Conservation (phyloP, 2,888 invertebrate species). For the Chymomyza procnemis region DNA sequence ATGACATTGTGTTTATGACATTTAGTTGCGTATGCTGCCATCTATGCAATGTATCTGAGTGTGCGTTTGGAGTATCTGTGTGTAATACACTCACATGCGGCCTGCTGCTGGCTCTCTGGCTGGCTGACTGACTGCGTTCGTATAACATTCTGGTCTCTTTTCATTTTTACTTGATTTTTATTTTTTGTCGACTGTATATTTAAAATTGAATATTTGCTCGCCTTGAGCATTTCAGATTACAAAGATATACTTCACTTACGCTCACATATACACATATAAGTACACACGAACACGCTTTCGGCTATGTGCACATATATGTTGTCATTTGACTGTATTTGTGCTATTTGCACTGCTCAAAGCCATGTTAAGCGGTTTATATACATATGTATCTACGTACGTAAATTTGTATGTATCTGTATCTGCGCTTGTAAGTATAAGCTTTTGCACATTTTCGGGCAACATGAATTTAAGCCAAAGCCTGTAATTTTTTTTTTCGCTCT, state of each 20-base stretch:
- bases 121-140: background rate
- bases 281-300: background rate
- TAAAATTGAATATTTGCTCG: conserved; percentile 71
- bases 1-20: conserved; percentile 74
- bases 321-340: conserved; percentile 65
- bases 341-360: conserved; percentile 68
- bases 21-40: conserved; percentile 30
- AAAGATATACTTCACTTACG: conserved; percentile 65
- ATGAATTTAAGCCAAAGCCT: background rate
- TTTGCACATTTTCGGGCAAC: background rate
- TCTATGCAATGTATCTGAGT: conserved; percentile 2
- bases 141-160: background rate
- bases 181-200: conserved; percentile 49
- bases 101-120: background rate
- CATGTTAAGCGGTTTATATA: conserved; percentile 63
- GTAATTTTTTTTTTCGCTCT: background rate
- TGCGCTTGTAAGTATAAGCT: background rate
- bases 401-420: background rate
- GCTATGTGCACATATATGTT: conserved; percentile 27
- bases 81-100: background rate
- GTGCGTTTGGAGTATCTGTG: background rate
- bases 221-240: conserved; percentile 69
- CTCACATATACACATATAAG: conserved; percentile 33
- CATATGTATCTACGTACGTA: background rate
- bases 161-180: background rate